Evolutionary conservation across 2,113 vertebrate species (phyloP).

Genomic region (Eudorcas thomsonii): DNA sequence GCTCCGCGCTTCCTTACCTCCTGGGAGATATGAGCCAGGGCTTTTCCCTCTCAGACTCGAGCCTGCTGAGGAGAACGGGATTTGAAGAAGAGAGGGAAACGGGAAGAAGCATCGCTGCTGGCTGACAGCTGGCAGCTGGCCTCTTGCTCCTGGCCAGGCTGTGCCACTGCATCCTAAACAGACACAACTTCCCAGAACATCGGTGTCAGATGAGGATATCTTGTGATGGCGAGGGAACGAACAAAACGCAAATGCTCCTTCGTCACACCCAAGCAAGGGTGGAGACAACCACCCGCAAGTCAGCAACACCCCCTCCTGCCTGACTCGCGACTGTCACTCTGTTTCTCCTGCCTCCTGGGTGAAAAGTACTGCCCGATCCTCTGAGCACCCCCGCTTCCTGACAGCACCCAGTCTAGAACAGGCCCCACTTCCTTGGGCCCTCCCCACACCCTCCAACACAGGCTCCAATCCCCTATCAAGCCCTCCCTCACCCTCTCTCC

Average conservation of each 20-base stretch:
- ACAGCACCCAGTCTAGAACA: background rate
- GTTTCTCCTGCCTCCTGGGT: background rate
- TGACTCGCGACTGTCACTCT: fast-evolving
- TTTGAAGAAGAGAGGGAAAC: background rate
- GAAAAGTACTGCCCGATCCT: background rate
- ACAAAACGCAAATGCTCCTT: background rate
- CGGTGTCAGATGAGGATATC: background rate
- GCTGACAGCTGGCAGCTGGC: background rate
- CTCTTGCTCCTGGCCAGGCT: background rate
- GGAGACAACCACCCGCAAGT: background rate
- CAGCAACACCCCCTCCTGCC: background rate
- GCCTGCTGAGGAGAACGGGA: background rate
- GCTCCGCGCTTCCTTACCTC: background rate
- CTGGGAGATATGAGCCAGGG: background rate
- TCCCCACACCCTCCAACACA: background rate
- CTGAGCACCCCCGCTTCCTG: background rate
- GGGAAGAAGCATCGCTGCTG: background rate
- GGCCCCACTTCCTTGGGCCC: background rate
- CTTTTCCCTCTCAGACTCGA: background rate
- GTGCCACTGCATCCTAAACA: background rate
- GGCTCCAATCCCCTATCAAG: background rate
- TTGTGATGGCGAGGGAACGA: background rate
- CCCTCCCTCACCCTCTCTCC: background rate
- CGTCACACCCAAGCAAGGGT: background rate
- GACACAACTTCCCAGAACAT: background rate